Conservation (phyloP, 2,113 vertebrate species). For the Mellivora capensis region DNA sequence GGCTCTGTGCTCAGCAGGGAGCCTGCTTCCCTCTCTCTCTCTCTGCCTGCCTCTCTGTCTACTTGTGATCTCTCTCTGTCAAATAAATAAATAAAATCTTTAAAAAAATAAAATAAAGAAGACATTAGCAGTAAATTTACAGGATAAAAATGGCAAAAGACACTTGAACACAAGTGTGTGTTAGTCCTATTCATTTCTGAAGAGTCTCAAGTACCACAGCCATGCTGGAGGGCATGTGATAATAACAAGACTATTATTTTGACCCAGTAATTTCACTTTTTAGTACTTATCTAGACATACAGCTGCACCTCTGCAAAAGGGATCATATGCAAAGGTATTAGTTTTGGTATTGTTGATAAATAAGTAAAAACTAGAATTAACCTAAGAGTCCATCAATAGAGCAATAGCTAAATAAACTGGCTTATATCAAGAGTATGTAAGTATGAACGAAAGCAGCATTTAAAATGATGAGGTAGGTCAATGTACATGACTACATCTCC, state of each 20-base stretch:
- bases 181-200: neutral
- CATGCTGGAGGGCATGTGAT: accelerated
- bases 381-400: neutral
- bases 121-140: neutral
- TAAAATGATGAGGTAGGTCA: neutral
- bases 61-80: too few species aligned
- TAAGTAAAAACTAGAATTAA: neutral
- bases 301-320: neutral
- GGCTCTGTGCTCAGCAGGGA: too few species aligned
- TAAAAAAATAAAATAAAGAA: too few species aligned
- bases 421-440: neutral
- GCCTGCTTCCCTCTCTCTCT: too few species aligned
- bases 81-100: too few species aligned
- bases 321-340: neutral
- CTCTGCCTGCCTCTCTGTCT: too few species aligned
- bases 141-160: neutral
- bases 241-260: neutral
- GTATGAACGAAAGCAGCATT: neutral
- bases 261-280: neutral
- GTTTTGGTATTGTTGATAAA: neutral
- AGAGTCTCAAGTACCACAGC: neutral
- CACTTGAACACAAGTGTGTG: neutral
- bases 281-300: neutral
- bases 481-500: neutral
- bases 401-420: neutral